Evolutionary conservation across 2,113 vertebrate species (phyloP), one percentile per base, ranked within the genome.

Genomic region (Grammatotria lemairii): DNA sequence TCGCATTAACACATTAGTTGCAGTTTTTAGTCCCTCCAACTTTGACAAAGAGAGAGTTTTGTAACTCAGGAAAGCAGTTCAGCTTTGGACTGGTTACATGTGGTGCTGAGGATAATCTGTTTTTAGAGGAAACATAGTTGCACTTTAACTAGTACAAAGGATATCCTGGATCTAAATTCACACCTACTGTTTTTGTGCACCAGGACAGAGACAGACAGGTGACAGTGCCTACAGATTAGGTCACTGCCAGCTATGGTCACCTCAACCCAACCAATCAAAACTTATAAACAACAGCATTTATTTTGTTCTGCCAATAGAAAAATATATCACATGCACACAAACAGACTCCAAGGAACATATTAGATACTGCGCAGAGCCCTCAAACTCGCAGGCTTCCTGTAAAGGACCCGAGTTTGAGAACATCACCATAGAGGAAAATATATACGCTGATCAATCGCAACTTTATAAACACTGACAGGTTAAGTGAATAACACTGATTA

Each of bases 291-390:
- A 68, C 12, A 68, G 19, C 11, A 40, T 68, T 68, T 68, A 68
- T 68, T 68, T 40, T 68, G 33, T 40, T 68, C 7, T 68, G 33
- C 33, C 19, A 0, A 68, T 40, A 38, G 2, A 38, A 68, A 68
- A 68, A 65, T 12, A 38, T 21, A 0, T n/a, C 7, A 68, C 4
- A 68, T 31, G 17, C 31, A n/a, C 17, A 65, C 31, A 63, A 35
- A 63, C 9, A 65, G 60, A 65, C 60, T 35, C 0, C 31, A 35
- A 12, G 31, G 2, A 2, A n/a, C 6, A 65, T 5, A 2, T 65
- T n/a, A 0, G 17, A 38, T n/a, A 0, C 31, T n/a, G 60, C 0
- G 4, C 60, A 65, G 17, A 12, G 2, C 31, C 10, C 60, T 65
- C 60, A 65, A 65, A 8, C 60, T n/a, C 1, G 2, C 60, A 65